Evolutionary conservation across 2,797 vertebrate genomes (phyloP), one percentile per base, ranked within the genome.

Genomic region (Pteropus rufus): DNA sequence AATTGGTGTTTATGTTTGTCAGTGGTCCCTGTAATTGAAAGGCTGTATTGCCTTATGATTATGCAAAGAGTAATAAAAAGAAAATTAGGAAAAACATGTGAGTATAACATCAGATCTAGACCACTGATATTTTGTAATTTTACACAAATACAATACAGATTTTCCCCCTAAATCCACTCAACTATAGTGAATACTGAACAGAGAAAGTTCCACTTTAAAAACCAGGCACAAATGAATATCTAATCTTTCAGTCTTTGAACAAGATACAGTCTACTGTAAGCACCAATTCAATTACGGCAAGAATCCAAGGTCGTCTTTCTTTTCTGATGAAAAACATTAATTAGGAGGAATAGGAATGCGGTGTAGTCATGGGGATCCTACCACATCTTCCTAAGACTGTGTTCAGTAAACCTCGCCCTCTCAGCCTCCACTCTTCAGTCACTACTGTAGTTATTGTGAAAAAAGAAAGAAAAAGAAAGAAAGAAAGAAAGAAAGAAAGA

Each of bases 141-240:
- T 89, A 93, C 56, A 95, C 94, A 96, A 97, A 95, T 91, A 94
- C 75, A 91, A 76, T 93, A 72, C 90, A 98, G 94, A 95, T 95
- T 64, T 24, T 4, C 3, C 64, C 58, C 11, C 8, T 0, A 92
- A 77, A 87, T 94, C 70, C 54, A 92, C 36, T 87, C 58, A 85
- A 80, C 52, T 93, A 29, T 75, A 95, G 72, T 80, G 88, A 89
- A 89, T 94, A 77, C 23, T 18, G 29, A 94, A 79, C 41, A 95
- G 77, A 93, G 70, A 79, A 76, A 49, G 29, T n/a, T 89, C 81
- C 39, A 92, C 54, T 92, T 88, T 81, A 95, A 94, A 96, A 97
- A 52, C 10, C 41, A 89, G 88, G 62, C 77, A 91, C 73, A 93
- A 90, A 95, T 19, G 5, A 84, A 69, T 69, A 79, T 70, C 23